These are phyloP conservation scores for Teleogryllus oceanicus DNA, from an alignment of 2,888 invertebrate species.

Conservation along the genomic window DNA sequence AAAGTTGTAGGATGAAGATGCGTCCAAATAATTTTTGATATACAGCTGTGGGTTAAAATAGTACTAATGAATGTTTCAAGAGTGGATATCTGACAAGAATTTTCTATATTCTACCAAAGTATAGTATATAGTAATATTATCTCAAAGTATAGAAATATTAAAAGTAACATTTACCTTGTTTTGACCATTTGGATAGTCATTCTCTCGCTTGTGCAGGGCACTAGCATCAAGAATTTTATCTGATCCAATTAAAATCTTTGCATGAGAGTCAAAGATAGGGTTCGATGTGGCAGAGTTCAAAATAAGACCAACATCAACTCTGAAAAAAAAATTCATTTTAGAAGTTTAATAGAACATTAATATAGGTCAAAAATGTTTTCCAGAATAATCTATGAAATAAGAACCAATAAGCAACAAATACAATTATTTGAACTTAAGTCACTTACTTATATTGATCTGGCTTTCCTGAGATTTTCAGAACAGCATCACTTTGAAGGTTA, in stretches of 20 bases:
- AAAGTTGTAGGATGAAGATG: slow-evolving; percentile 62
- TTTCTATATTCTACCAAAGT: not conserved
- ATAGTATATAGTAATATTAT: not conserved
- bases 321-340: slow-evolving; percentile 24
- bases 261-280: slow-evolving; percentile 43
- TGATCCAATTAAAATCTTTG: slow-evolving; percentile 53
- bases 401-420: not conserved
- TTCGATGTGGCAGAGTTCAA: not conserved
- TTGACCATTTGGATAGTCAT: slow-evolving; percentile 28
- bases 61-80: too few species aligned
- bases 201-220: slow-evolving; percentile 46
- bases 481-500: slow-evolving; percentile 50
- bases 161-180: slow-evolving; percentile 25
- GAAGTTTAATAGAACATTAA: slow-evolving; percentile 31
- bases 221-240: slow-evolving; percentile 55
- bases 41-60: slow-evolving; percentile 26
- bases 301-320: slow-evolving; percentile 35
- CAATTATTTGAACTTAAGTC: slow-evolving; percentile 11
- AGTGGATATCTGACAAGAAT: too few species aligned
- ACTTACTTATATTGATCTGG: slow-evolving; percentile 34
- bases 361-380: slow-evolving; percentile 44
- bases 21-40: slow-evolving; percentile 59
- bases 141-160: too few species aligned
- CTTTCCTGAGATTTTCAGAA: slow-evolving; percentile 27
- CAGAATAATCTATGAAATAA: not conserved